These are phyloP conservation scores for Gobio occitaniae DNA, from an alignment of 2,797 vertebrate species.

Conservation along the genomic window DNA sequence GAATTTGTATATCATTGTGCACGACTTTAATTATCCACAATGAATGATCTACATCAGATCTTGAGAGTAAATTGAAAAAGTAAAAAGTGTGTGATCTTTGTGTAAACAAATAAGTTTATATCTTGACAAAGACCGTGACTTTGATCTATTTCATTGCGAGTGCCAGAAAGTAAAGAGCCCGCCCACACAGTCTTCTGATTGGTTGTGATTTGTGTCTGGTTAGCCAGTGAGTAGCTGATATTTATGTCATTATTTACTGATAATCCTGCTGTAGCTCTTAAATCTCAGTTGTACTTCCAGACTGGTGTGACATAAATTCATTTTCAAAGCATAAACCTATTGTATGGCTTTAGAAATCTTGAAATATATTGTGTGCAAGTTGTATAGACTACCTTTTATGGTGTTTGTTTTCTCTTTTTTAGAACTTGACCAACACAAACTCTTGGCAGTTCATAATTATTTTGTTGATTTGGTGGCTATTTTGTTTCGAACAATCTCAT, in stretches of 20 bases:
- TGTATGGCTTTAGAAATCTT: not conserved
- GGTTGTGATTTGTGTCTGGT: not conserved
- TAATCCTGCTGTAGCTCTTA: not conserved
- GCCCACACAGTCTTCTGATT: not conserved
- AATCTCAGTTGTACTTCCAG: not conserved
- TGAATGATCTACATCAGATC: not conserved
- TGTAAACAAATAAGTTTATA: not conserved
- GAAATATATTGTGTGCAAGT: not conserved
- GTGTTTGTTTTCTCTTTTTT: not conserved
- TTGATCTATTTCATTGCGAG: not conserved
- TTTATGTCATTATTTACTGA: not conserved
- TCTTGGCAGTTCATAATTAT: not conserved
- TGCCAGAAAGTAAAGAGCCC: not conserved
- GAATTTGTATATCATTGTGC: too few relatives aligned
- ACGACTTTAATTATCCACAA: not conserved
- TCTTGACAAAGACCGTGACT: not conserved
- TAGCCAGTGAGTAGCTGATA: not conserved
- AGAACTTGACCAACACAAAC: not conserved
- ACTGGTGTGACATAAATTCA: not conserved
- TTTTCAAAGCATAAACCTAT: not conserved
- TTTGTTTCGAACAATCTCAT: not conserved
- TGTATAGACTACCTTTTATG: not conserved
- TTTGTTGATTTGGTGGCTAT: not conserved
- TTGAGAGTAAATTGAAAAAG: not conserved
- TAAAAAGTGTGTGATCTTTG: not conserved